phyloP scores from a whole-genome alignment of 2,797 vertebrate species.

The Chelon labrosus region DNA sequence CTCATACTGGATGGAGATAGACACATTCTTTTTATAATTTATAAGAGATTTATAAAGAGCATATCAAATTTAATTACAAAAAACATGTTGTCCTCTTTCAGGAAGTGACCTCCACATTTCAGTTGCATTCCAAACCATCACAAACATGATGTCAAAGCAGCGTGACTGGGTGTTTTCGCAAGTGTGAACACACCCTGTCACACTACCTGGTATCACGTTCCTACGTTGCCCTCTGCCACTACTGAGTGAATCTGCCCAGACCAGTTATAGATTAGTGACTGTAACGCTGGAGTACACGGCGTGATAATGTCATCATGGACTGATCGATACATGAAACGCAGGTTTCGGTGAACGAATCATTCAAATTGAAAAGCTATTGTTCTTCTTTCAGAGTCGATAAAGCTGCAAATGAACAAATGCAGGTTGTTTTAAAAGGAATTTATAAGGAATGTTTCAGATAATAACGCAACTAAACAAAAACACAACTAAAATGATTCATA shows the following conservation, averaged over 20 bases:
- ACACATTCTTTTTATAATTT: too few relatives aligned
- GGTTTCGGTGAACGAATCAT: not conserved
- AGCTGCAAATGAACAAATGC: too few relatives aligned
- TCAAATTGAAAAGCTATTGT: not conserved
- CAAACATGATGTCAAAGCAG: slow-evolving; percentile 10
- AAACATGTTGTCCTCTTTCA: not conserved
- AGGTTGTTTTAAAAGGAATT: too few relatives aligned
- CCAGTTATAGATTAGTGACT: slow-evolving; percentile 12
- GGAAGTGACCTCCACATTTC: not conserved
- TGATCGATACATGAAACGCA: not conserved
- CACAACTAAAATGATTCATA: too few relatives aligned
- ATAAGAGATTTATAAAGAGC: too few relatives aligned
- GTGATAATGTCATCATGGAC: not conserved
- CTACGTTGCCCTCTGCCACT: not conserved
- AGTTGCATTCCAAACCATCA: not conserved
- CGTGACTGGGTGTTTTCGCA: not conserved
- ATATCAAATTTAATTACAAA: too few relatives aligned
- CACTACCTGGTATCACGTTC: slow-evolving; percentile 49
- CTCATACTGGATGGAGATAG: too few relatives aligned
- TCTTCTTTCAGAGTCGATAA: not conserved
- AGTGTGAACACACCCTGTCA: slow-evolving; percentile 42
- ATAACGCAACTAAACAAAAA: too few relatives aligned
- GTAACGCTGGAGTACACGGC: not conserved
- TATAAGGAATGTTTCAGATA: too few relatives aligned
- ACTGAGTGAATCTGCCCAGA: slow-evolving; percentile 25